These are phyloP conservation scores for Whitmania pigra DNA, from an alignment of 1,140 invertebrate species.

Conservation along the genomic window DNA sequence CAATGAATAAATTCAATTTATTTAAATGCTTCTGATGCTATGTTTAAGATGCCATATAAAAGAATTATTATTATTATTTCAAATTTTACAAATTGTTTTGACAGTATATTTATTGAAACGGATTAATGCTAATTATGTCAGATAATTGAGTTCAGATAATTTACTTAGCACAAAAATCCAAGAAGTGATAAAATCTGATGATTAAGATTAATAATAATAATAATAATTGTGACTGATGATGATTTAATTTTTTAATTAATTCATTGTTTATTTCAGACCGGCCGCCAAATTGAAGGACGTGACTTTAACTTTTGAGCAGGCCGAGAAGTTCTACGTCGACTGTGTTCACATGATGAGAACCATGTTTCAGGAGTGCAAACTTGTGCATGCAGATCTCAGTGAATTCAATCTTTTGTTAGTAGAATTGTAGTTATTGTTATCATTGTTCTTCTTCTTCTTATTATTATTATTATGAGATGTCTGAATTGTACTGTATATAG, in stretches of 20 bases:
- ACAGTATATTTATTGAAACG: not conserved
- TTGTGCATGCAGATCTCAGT: slow-evolving; percentile 93
- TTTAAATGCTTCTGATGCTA: too few species aligned
- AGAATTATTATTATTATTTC: too few species aligned
- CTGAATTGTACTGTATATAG: slow-evolving; percentile 6
- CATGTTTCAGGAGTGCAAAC: slow-evolving; percentile 77
- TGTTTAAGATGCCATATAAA: too few species aligned
- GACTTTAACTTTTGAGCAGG: slow-evolving; percentile 41
- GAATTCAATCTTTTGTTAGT: slow-evolving; percentile 81
- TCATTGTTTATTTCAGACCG: slow-evolving; percentile 15
- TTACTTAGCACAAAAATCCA: too few species aligned
- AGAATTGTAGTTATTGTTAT: slow-evolving; percentile 11
- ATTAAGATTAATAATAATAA: not conserved
- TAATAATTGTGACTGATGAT: too few species aligned
- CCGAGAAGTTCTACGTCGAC: slow-evolving; percentile 64
- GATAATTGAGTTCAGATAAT: not conserved
- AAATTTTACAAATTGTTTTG: not conserved
- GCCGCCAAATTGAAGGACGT: slow-evolving; percentile 25
- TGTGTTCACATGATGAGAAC: slow-evolving; percentile 78
- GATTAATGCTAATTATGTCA: not conserved
- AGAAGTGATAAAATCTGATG: too few species aligned
- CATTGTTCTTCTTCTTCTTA: not conserved
- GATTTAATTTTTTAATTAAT: too few species aligned
- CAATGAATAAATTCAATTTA: not conserved
- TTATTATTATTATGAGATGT: slow-evolving; percentile 15